Conservation (phyloP, 2,888 invertebrate species). For the Pedicia rivosa region DNA sequence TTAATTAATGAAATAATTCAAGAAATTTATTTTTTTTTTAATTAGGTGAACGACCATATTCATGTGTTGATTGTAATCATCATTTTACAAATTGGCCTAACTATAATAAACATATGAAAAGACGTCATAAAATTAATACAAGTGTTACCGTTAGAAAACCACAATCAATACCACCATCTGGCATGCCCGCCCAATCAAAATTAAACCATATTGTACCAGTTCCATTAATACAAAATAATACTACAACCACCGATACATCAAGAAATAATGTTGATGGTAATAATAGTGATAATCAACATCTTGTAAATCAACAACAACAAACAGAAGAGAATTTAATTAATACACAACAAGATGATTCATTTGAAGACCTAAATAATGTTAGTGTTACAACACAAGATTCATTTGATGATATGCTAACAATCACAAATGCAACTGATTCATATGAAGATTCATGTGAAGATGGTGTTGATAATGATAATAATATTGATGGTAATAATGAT, state of each 20-base stretch:
- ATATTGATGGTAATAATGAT: no score
- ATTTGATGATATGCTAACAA: no score
- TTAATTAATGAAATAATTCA: no score
- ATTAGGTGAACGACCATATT: constrained; percentile 56
- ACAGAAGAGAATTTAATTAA: background rate
- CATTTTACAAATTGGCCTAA: constrained; percentile 72
- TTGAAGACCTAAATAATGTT: no score
- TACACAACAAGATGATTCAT: no score
- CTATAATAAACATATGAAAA: constrained; percentile 68
- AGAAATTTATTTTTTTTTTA: no score
- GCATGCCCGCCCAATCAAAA: constrained; percentile 21
- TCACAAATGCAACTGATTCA: no score
- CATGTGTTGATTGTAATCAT: constrained; percentile 52
- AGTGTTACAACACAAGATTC: no score
- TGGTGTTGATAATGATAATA: no score
- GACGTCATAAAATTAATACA: constrained; percentile 41
- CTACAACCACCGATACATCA: no score
- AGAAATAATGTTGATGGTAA: background rate
- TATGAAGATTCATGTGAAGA: no score
- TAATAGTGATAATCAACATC: background rate
- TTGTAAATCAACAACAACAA: background rate
- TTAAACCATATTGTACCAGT: constrained; percentile 8
- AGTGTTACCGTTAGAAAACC: constrained; percentile 30
- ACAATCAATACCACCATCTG: constrained; percentile 30
- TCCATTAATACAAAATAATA: no score